phyloP scores from a whole-genome alignment of 2,888 invertebrate genomes.

The Pollenia labialis region DNA sequence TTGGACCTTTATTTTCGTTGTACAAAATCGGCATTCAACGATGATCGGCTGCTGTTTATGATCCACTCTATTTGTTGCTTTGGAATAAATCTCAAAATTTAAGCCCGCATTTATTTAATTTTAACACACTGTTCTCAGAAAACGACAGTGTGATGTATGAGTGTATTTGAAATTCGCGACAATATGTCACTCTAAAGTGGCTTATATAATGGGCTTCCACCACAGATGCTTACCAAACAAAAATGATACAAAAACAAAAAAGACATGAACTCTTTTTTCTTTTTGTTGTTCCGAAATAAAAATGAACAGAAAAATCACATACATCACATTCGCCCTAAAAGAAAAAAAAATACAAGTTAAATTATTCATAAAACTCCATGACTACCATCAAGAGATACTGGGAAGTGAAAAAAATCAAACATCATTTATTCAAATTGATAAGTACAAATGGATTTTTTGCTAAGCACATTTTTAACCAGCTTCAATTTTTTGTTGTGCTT shows the following conservation, averaged over 20 bases:
- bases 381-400: conserved; percentile 19
- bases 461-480: conserved; percentile 6
- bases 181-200: conserved; percentile 72
- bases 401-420: conserved; percentile 28
- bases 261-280: conserved; percentile 48
- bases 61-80: too few relatives aligned
- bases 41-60: too few relatives aligned
- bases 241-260: conserved; percentile 31
- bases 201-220: conserved; percentile 65
- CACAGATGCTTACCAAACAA: conserved; percentile 59
- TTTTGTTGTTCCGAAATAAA: conserved; percentile 44
- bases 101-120: conserved; percentile 29
- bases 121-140: conserved; percentile 24
- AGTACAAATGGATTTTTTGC: conserved; percentile 55
- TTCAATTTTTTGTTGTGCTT: conserved; percentile 3
- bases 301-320: conserved; percentile 60
- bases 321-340: conserved; percentile 8
- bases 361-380: conserved; percentile 69
- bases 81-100: neutral
- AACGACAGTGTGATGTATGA: conserved; percentile 31
- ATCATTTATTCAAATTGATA: conserved; percentile 71
- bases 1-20: too few relatives aligned
- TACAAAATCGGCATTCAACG: too few relatives aligned
- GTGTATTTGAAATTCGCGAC: conserved; percentile 70
- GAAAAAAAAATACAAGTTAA: conserved; percentile 42